These are phyloP conservation scores for Myopa testacea DNA, from an alignment of 2,888 invertebrate species.

Conservation along the genomic window DNA sequence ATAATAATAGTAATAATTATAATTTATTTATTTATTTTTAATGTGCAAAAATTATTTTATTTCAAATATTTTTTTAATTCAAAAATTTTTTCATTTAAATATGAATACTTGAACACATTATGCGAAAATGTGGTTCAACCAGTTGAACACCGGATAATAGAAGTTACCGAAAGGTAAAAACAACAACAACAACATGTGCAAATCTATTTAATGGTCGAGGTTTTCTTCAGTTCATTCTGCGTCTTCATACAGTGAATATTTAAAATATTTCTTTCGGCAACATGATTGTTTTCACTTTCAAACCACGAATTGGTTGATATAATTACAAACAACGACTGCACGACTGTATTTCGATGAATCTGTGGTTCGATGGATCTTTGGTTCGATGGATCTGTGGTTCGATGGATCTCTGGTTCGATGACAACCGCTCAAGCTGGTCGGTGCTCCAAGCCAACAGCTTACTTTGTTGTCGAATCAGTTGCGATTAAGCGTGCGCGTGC, in stretches of 20 bases:
- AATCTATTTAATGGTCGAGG: too few relatives aligned
- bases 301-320: background rate
- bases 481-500: background rate
- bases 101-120: too few relatives aligned
- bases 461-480: background rate
- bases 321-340: background rate
- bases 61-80: too few relatives aligned
- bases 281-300: background rate
- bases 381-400: background rate
- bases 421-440: background rate
- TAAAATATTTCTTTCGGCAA: background rate
- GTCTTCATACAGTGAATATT: background rate
- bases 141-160: too few relatives aligned
- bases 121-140: too few relatives aligned
- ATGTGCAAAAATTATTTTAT: too few relatives aligned
- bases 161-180: too few relatives aligned
- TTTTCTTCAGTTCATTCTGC: too few relatives aligned
- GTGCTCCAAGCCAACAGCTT: background rate
- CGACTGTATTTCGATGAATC: background rate
- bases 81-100: too few relatives aligned
- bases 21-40: too few relatives aligned
- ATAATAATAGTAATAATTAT: too few relatives aligned
- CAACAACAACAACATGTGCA: too few relatives aligned
- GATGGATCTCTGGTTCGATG: background rate
- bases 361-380: background rate